These are phyloP conservation scores for Lypha dubia DNA, from an alignment of 2,888 invertebrate genomes.

Conservation along the genomic window DNA sequence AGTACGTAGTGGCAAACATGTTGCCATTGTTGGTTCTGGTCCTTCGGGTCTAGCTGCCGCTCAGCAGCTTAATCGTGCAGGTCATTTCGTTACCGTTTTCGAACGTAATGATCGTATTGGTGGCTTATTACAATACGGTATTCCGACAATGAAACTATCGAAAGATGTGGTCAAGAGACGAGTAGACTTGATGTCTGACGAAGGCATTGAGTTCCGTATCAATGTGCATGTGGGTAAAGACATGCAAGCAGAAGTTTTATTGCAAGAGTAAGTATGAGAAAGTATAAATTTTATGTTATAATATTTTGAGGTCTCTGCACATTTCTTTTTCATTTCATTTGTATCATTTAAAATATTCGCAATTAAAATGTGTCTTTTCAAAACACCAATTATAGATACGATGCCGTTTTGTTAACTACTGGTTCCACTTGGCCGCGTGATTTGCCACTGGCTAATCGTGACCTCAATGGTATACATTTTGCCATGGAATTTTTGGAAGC, in stretches of 20 bases:
- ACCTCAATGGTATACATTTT: conserved; percentile 96
- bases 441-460: conserved; percentile 91
- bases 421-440: conserved; percentile 99
- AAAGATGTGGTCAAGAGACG: conserved; percentile 96
- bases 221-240: conserved; percentile 96
- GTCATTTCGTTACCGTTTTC: conserved; percentile 97
- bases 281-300: too few species aligned
- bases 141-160: conserved; percentile 99
- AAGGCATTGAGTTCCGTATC: conserved; percentile 95
- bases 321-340: too few species aligned
- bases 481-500: conserved; percentile 99
- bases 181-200: conserved; percentile 92
- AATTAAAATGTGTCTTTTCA: not conserved
- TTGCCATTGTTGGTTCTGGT: conserved; percentile 97
- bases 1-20: conserved; percentile 89
- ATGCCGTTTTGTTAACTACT: conserved; percentile 94
- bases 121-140: conserved; percentile 98
- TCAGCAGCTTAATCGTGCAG: conserved; percentile 96
- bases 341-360: not conserved
- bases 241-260: conserved; percentile 89
- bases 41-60: conserved; percentile 98
- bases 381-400: conserved; percentile 85
- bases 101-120: conserved; percentile 98
- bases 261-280: conserved; percentile 85
- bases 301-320: too few species aligned